Conservation (phyloP, 2,113 vertebrate species). For the Pogonocichla stellata region DNA sequence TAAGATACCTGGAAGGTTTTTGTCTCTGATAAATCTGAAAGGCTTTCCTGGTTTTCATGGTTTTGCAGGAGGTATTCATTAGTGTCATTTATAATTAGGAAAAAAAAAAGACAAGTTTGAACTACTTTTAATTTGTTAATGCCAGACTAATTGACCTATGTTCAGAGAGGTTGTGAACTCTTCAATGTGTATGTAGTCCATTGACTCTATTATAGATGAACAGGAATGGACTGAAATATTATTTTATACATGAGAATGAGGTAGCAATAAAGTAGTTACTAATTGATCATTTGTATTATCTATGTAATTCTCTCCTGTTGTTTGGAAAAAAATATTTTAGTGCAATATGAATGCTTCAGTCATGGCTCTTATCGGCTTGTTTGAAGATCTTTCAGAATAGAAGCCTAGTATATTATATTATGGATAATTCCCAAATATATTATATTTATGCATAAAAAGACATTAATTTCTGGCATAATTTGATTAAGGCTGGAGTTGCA, state of each 20-base stretch:
- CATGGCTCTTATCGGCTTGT: background rate
- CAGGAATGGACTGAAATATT: background rate
- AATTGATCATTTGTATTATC: background rate
- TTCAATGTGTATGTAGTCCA: background rate
- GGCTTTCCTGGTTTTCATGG: background rate
- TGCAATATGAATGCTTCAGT: background rate
- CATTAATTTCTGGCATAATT: background rate
- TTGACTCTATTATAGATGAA: background rate
- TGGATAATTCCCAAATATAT: background rate
- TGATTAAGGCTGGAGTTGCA: slow-evolving; percentile 4
- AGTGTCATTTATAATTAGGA: background rate
- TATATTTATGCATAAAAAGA: background rate
- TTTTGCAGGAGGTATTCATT: background rate
- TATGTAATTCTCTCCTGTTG: background rate
- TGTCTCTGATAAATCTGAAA: background rate
- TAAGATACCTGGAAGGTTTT: background rate
- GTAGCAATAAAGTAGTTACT: background rate
- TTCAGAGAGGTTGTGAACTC: background rate
- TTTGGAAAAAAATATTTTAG: background rate
- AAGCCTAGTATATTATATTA: background rate
- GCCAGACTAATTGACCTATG: background rate
- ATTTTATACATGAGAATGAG: background rate
- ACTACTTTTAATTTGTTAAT: background rate
- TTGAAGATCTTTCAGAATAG: background rate
- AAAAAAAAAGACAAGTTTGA: background rate